Evolutionary conservation across 2,797 vertebrate species (phyloP).

Genomic region (Basileuterus tristriatus): DNA sequence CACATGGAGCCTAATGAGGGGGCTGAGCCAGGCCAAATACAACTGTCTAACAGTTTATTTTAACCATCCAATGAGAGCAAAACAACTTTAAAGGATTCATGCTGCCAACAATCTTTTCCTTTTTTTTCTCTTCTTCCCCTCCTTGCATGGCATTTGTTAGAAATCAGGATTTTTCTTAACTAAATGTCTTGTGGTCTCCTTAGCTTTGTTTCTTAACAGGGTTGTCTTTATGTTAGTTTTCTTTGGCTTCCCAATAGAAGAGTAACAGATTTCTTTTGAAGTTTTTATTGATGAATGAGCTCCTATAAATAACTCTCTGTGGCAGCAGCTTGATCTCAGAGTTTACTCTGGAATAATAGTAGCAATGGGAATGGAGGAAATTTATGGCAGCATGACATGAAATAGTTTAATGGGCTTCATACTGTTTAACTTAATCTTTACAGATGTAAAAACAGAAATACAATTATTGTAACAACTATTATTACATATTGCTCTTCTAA

Average conservation of each 20-base stretch:
- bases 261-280: constrained; percentile 79
- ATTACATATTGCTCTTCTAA: constrained; percentile 72
- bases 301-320: constrained; percentile 79
- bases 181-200: constrained; percentile 63
- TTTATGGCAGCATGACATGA: constrained; percentile 68
- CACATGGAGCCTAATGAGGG: constrained; percentile 42
- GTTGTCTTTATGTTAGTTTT: constrained; percentile 75
- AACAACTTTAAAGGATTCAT: constrained; percentile 42
- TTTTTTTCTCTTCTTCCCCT: not conserved
- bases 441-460: constrained; percentile 81
- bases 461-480: constrained; percentile 76
- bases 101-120: constrained; percentile 26
- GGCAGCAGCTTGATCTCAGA: constrained; percentile 72
- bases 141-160: constrained; percentile 64
- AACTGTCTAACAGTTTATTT: constrained; percentile 68
- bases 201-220: constrained; percentile 70
- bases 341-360: constrained; percentile 73
- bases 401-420: constrained; percentile 75
- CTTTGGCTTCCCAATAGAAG: constrained; percentile 78
- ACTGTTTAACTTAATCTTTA: constrained; percentile 76
- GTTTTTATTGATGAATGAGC: constrained; percentile 82
- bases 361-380: constrained; percentile 71
- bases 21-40: constrained; percentile 63
- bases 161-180: constrained; percentile 69
- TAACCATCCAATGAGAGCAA: constrained; percentile 50